Percentiles rank a stretch among this genome's conserved stretches.
These are phyloP conservation scores for Diachrysia chrysitis DNA, from an alignment of 2,888 invertebrate genomes.

Conservation along the genomic window DNA sequence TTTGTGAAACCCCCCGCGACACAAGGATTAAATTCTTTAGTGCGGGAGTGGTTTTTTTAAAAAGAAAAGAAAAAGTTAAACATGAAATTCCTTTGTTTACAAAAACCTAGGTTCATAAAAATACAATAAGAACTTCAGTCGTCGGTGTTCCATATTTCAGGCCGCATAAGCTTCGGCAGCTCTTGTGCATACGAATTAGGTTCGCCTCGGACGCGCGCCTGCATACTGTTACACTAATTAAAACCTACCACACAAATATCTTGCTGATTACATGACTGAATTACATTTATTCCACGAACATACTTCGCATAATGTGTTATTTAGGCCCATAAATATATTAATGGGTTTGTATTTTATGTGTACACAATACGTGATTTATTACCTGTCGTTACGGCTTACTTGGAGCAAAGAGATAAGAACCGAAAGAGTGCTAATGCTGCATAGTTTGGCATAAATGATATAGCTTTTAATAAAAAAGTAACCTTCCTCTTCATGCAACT, in stretches of 20 bases:
- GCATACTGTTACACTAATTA: slow-evolving; percentile 48
- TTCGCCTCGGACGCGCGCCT: slow-evolving; percentile 22
- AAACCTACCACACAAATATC: slow-evolving; percentile 13
- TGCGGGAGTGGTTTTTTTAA: too few species aligned
- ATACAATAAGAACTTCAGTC: not conserved
- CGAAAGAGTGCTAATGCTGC: too few species aligned
- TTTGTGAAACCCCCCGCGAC: too few species aligned
- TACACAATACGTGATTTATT: too few species aligned
- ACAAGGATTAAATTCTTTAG: too few species aligned
- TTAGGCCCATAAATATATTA: not conserved
- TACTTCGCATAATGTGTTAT: not conserved
- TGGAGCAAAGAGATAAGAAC: too few species aligned
- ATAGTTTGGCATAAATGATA: too few species aligned
- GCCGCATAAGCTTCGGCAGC: slow-evolving; percentile 23
- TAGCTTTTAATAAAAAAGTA: too few species aligned
- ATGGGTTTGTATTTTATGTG: not conserved
- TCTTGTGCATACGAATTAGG: slow-evolving; percentile 48
- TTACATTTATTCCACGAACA: not conserved
- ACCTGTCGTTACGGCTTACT: too few species aligned
- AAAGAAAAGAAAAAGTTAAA: too few species aligned
- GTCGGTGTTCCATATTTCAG: slow-evolving; percentile 26
- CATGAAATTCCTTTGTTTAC: slow-evolving; percentile 11
- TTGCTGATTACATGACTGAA: not conserved
- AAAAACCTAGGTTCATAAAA: too few species aligned
- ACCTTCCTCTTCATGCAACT: too few species aligned